Base-by-base conservation (phyloP, 2,797 vertebrate species). In the Antrozous pallidus region DNA sequence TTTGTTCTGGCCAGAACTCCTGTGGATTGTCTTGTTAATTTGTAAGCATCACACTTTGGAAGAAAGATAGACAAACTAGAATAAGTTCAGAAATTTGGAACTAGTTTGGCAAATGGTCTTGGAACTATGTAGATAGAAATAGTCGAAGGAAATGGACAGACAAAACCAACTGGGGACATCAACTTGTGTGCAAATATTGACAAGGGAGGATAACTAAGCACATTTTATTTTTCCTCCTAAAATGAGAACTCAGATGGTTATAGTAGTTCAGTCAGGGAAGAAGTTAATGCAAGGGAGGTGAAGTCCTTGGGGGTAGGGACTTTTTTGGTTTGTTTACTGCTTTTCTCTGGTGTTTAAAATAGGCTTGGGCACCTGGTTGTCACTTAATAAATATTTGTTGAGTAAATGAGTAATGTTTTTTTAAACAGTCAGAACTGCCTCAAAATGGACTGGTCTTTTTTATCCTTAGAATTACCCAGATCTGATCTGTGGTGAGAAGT, bases 311-410 rank as follows among this genome's bases (percentile, higher is more conserved):
- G 10, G 18, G 49, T 18, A 94, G 61, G 22, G 9, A 51, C 90
- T 79, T 67, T 86, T 51, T 58, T 54, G 40, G 31, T 88, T 84
- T 84, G 65, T 86, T 93, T 77, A 84, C 36, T 58, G 42, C n/a
- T 93, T 78, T 95, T 88, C 40, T 85, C 42, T 78, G 51, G 33
- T 70, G 31, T 95, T 58, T 70, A 85, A 67, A 94, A 70, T 58
- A 87, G 47, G 26, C 51, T 13, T 83, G 49, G 79, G n/a, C 18
- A 77, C 20, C 61, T 70, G 73, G 33, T 47, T 78, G 49, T 56
- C 24, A 74, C 49, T 93, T 70, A 93, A 70, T 70, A 85, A 95
- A 71, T 71, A 82, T 81, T 93, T 90, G 40, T 82, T 61, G 77
- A 85, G 65, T 81, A 28, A 92, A 77, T 63, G 49, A 94, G 78